Percentiles rank a stretch among this genome's conserved stretches.
phyloP scores from a whole-genome alignment of 2,797 vertebrate species.

The Notolepis coatsorum region DNA sequence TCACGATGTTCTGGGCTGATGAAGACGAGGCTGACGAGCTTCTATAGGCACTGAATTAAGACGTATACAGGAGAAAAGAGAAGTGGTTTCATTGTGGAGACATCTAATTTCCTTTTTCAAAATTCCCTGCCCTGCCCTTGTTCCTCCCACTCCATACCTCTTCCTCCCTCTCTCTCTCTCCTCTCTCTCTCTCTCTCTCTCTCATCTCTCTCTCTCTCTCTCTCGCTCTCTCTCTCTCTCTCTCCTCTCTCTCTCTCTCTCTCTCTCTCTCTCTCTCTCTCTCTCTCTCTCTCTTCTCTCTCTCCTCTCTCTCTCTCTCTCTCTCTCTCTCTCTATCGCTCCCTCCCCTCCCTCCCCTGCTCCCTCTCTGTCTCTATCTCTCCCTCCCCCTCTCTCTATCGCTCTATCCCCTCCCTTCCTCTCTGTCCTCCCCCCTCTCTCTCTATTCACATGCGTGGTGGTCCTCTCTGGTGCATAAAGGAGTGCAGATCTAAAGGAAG shows the following conservation, averaged over 20 bases:
- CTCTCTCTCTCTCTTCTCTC: not conserved
- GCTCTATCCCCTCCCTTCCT: not conserved
- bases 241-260: not conserved
- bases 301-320: not conserved
- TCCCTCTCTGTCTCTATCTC: not conserved
- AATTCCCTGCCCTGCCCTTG: not conserved
- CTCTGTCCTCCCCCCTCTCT: not conserved
- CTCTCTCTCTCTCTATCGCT: conserved; percentile 1
- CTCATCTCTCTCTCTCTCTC: not conserved
- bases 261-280: not conserved
- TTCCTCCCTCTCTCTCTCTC: not conserved
- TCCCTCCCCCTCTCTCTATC: not conserved
- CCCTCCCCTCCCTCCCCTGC: not conserved
- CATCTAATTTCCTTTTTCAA: conserved; percentile 33
- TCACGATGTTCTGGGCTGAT: conserved; percentile 23
- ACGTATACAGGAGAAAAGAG: not conserved
- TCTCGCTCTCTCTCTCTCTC: not conserved
- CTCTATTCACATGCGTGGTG: conserved; percentile 1
- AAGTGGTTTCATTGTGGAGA: conserved; percentile 19
- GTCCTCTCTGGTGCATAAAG: conserved; percentile 33
- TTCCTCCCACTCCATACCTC: not conserved
- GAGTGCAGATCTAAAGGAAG: conserved; percentile 43
- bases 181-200: not conserved
- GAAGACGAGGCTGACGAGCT: conserved; percentile 24
- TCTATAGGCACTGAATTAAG: conserved; percentile 27